Evolutionary conservation across 1,140 invertebrate species (phyloP).

Genomic region (Anadara kagoshimensis): DNA sequence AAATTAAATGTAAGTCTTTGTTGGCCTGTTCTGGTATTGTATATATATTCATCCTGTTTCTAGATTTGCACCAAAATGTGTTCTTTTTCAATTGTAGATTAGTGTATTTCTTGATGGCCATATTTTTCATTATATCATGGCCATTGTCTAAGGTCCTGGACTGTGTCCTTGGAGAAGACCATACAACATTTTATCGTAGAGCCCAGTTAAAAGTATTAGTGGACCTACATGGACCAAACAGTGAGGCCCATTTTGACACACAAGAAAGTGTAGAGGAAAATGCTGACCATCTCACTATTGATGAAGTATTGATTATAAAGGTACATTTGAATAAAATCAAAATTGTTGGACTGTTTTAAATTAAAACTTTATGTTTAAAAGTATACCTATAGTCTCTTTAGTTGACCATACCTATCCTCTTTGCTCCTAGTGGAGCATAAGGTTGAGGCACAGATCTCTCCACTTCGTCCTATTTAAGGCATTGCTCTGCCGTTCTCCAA

Average conservation of each 20-base stretch:
- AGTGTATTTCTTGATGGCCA: slow-evolving; percentile 69
- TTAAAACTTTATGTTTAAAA: too few species aligned
- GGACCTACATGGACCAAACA: slow-evolving; percentile 55
- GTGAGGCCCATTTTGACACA: background rate
- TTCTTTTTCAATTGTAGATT: slow-evolving; percentile 46
- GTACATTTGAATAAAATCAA: slow-evolving; percentile 36
- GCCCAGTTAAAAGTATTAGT: slow-evolving; percentile 65
- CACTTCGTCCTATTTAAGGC: too few species aligned
- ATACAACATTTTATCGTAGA: slow-evolving; percentile 65
- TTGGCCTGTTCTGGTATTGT: too few species aligned
- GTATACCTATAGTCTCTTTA: too few species aligned
- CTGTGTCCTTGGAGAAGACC: slow-evolving; percentile 63
- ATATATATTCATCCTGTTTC: background rate
- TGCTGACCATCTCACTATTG: slow-evolving; percentile 53
- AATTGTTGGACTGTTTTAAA: too few species aligned
- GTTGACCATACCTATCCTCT: too few species aligned
- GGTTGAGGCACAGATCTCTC: too few species aligned
- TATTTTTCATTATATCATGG: slow-evolving; percentile 67
- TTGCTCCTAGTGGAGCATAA: too few species aligned
- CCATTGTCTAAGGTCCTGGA: slow-evolving; percentile 71
- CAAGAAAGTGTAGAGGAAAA: slow-evolving; percentile 15
- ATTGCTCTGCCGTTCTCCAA: too few species aligned
- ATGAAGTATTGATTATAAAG: slow-evolving; percentile 69
- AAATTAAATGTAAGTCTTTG: too few species aligned
- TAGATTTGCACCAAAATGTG: background rate